phyloP scores from a whole-genome alignment of 2,888 invertebrate genomes.

The Cactoblastis cactorum region DNA sequence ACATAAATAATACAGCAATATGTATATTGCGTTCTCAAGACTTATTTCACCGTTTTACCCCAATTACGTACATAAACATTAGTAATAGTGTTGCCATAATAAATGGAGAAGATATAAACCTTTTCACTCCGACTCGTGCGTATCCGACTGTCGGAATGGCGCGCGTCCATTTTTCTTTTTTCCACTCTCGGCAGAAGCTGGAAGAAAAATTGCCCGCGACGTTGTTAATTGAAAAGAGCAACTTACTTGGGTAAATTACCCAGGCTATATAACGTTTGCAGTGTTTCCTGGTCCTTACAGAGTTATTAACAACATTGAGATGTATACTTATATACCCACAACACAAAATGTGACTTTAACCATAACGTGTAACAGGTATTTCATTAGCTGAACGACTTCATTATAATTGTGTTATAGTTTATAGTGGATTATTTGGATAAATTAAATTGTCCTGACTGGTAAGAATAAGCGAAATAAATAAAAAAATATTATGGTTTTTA shows the following conservation, averaged over 20 bases:
- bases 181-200: slow-evolving; percentile 23
- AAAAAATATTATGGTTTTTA: too few species aligned
- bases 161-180: slow-evolving; percentile 28
- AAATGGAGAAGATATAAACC: slow-evolving; percentile 6
- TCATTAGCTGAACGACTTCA: too few species aligned
- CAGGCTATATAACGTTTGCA: slow-evolving; percentile 22
- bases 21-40: neutral
- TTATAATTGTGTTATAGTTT: too few species aligned
- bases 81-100: slow-evolving; percentile 6
- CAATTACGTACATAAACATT: slow-evolving; percentile 2
- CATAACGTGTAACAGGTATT: too few species aligned
- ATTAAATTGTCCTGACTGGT: too few species aligned
- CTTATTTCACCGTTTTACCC: neutral
- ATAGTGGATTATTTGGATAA: too few species aligned
- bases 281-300: neutral
- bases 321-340: too few species aligned
- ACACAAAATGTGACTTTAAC: too few species aligned
- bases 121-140: slow-evolving; percentile 8
- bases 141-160: slow-evolving; percentile 11
- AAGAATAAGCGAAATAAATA: too few species aligned
- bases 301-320: too few species aligned
- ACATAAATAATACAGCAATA: neutral
- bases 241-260: slow-evolving; percentile 40
- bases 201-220: slow-evolving; percentile 45
- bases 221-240: slow-evolving; percentile 51